A percentile compares a stretch with the other conserved stretches of the same genome.
These are phyloP conservation scores for Gymnoscopelus braueri DNA, from an alignment of 2,797 vertebrate genomes.

Conservation along the genomic window DNA sequence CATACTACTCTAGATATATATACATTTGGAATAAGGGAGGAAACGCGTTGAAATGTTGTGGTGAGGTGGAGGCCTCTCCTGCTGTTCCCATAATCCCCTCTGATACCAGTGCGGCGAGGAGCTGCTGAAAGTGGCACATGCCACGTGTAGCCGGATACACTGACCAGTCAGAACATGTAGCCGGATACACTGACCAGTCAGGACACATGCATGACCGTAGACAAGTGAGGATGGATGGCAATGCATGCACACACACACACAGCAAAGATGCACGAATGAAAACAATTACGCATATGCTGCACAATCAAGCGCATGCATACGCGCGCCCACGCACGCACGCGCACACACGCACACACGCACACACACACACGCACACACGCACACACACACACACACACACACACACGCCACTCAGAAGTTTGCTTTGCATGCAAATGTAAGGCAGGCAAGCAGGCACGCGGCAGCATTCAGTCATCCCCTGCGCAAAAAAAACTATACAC, in stretches of 20 bases:
- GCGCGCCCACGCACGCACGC: background rate
- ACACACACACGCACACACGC: too few species aligned
- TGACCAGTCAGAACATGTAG: background rate
- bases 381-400: too few species aligned
- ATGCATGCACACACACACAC: too few species aligned
- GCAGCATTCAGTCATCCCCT: too few species aligned
- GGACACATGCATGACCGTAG: background rate
- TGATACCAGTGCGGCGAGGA: conserved; percentile 11
- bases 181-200: background rate
- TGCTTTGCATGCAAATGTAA: background rate
- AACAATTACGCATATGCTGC: too few species aligned
- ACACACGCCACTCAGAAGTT: background rate
- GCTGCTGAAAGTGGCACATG: conserved; percentile 18
- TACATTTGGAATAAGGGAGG: background rate
- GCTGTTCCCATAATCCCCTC: conserved; percentile 20
- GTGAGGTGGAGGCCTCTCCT: conserved; percentile 34
- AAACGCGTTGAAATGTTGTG: conserved; percentile 45
- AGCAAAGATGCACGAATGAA: too few species aligned
- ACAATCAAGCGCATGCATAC: too few species aligned
- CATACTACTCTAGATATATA: too few species aligned
- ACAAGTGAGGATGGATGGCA: too few species aligned
- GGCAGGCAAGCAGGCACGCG: too few species aligned
- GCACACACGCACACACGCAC: background rate
- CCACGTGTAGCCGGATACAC: background rate
- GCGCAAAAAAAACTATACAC: background rate